phyloP scores from a whole-genome alignment of 2,888 invertebrate species.

The Digitonthophagus gazella region DNA sequence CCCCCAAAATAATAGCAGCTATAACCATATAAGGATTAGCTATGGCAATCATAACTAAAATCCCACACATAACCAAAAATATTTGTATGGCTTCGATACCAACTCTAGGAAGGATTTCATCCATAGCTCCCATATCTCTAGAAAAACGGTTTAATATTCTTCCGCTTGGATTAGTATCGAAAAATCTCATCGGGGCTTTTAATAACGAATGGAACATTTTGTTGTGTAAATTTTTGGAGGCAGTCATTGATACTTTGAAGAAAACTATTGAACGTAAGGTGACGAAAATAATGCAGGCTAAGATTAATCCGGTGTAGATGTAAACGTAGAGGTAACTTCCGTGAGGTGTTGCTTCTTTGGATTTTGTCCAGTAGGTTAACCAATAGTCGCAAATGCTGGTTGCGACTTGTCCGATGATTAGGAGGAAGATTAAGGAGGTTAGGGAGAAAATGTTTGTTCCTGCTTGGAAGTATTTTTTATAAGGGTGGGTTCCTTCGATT shows the following conservation, averaged over 20 bases:
- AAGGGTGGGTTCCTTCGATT: constrained; percentile 49
- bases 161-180: constrained; percentile 80
- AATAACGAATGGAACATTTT: constrained; percentile 78
- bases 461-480: constrained; percentile 66
- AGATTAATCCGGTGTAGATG: constrained; percentile 60
- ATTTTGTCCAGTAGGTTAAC: constrained; percentile 65
- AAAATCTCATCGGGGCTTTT: constrained; percentile 76
- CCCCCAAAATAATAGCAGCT: constrained; percentile 59
- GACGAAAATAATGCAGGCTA: constrained; percentile 60
- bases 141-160: constrained; percentile 29
- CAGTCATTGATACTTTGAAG: constrained; percentile 65
- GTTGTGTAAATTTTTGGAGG: constrained; percentile 75
- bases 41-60: constrained; percentile 66
- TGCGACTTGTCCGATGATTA: constrained; percentile 65
- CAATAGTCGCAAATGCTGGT: constrained; percentile 75
- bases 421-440: constrained; percentile 55
- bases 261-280: constrained; percentile 42
- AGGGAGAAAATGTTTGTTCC: constrained; percentile 62
- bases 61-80: constrained; percentile 66
- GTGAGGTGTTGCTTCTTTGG: constrained; percentile 12
- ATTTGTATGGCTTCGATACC: constrained; percentile 57
- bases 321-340: constrained; percentile 48
- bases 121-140: constrained; percentile 68
- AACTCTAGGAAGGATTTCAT: constrained; percentile 57
- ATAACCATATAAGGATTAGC: constrained; percentile 66